phyloP scores from a whole-genome alignment of 2,113 vertebrate genomes.

The Channa maculata region DNA sequence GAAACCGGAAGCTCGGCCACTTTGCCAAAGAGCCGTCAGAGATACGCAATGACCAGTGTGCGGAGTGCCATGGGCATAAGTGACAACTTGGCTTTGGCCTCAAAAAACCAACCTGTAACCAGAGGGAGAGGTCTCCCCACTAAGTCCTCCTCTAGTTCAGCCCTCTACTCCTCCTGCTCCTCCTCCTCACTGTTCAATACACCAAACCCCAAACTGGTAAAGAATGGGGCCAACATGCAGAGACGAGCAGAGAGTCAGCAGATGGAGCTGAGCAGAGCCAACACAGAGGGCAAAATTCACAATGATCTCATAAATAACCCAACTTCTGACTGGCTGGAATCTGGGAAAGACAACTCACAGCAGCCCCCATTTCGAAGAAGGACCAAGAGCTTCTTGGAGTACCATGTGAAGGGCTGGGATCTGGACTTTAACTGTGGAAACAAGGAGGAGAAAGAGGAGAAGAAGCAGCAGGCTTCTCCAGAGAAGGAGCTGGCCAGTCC shows the following conservation, averaged over 20 bases:
- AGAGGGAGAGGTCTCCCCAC: conserved; percentile 81
- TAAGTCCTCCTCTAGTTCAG: conserved; percentile 84
- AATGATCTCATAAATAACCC: conserved; percentile 72
- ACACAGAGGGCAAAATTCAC: conserved; percentile 84
- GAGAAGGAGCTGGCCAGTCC: conserved; percentile 77
- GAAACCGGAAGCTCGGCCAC: conserved; percentile 88
- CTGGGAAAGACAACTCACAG: conserved; percentile 86
- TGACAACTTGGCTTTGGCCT: conserved; percentile 81
- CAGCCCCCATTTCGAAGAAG: conserved; percentile 84
- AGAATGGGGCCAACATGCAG: conserved; percentile 98
- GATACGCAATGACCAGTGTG: conserved; percentile 91
- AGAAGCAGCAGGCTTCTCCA: conserved; percentile 66
- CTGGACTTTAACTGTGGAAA: conserved; percentile 78
- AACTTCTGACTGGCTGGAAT: conserved; percentile 90
- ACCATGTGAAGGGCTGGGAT: conserved; percentile 90
- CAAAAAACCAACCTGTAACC: conserved; percentile 77
- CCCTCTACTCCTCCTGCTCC: conserved; percentile 77
- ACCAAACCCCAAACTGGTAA: conserved; percentile 94
- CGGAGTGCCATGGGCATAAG: conserved; percentile 92
- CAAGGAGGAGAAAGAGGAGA: conserved; percentile 73
- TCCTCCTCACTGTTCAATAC: conserved; percentile 76
- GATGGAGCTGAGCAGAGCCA: conserved; percentile 86
- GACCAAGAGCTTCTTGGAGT: conserved; percentile 96
- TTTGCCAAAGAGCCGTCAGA: conserved; percentile 92
- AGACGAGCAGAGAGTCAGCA: conserved; percentile 93